phyloP scores from a whole-genome alignment of 2,888 invertebrate genomes.

The Dichetophora obliterata region DNA sequence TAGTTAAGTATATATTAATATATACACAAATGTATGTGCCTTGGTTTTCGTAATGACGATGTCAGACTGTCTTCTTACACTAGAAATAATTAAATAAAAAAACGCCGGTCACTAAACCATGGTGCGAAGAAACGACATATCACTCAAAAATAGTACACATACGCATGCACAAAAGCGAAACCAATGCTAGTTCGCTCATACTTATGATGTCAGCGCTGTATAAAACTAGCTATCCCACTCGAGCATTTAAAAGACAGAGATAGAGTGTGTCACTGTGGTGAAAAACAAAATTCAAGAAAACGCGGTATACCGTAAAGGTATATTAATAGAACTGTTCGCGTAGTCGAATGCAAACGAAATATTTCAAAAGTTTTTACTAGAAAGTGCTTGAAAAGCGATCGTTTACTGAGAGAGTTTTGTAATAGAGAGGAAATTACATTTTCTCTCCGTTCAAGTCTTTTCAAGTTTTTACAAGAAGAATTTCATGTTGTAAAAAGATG shows the following conservation, averaged over 20 bases:
- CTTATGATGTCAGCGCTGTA: not conserved
- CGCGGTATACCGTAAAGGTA: constrained; percentile 5
- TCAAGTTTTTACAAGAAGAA: no score
- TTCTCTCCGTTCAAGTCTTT: no score
- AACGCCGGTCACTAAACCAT: constrained; percentile 55
- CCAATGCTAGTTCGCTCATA: not conserved
- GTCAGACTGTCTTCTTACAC: constrained; percentile 42
- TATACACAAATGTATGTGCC: constrained; percentile 7
- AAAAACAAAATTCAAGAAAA: not conserved
- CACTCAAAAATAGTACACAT: constrained; percentile 34
- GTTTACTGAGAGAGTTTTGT: no score
- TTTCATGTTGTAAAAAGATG: no score
- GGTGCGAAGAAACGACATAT: constrained; percentile 40
- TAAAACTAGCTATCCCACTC: not conserved
- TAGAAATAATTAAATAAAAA: constrained; percentile 44
- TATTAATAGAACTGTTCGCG: no score
- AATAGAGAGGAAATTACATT: no score
- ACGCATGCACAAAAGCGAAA: constrained; percentile 47
- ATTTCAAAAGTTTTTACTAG: no score
- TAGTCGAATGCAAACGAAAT: no score
- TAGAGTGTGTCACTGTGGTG: not conserved
- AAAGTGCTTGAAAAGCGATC: no score
- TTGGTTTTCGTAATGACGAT: constrained; percentile 25
- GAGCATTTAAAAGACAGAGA: not conserved
- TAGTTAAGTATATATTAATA: constrained; percentile 24